Percentiles rank a stretch among this genome's conserved stretches.
phyloP scores from a whole-genome alignment of 1,140 invertebrate genomes.

The Euwallacea fornicatus region DNA sequence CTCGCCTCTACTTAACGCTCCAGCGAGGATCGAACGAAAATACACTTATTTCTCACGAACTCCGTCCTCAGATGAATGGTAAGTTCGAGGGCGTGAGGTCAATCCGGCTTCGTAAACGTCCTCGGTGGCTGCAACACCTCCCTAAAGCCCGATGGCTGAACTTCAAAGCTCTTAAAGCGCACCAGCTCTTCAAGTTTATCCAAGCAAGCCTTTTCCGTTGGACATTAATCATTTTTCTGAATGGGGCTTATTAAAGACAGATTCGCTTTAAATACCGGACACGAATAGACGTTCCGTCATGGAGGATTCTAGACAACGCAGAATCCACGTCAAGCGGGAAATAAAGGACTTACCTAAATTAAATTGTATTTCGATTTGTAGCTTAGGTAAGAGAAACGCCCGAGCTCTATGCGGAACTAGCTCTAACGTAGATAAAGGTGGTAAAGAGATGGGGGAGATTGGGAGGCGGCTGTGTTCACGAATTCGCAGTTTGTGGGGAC shows the following conservation, averaged over 20 bases:
- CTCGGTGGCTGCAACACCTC: not conserved
- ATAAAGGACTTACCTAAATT: conserved; percentile 24
- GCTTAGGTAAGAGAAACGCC: conserved; percentile 20
- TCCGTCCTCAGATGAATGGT: too few relatives aligned
- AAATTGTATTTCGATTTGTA: conserved; percentile 26
- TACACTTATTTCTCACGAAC: too few relatives aligned
- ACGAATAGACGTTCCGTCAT: not conserved
- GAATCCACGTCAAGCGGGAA: not conserved
- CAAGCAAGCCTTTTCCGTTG: conserved; percentile 17
- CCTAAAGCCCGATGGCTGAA: conserved; percentile 28
- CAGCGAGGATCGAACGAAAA: too few relatives aligned
- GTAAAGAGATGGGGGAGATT: conserved; percentile 1
- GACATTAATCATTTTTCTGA: conserved; percentile 34
- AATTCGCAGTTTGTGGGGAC: too few relatives aligned
- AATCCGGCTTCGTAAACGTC: too few relatives aligned
- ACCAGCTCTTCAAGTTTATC: conserved; percentile 27
- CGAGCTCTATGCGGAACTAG: too few relatives aligned
- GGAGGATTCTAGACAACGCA: not conserved
- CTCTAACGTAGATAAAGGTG: conserved; percentile 7
- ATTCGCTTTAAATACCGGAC: conserved; percentile 15
- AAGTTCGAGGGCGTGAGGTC: too few relatives aligned
- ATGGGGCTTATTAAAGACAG: conserved; percentile 32
- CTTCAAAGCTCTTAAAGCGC: conserved; percentile 31
- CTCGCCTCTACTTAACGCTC: too few relatives aligned
- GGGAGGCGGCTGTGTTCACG: not conserved